These are phyloP conservation scores for Scelioninae gen. 1 DNA, from an alignment of 2,888 invertebrate genomes.

Conservation along the genomic window DNA sequence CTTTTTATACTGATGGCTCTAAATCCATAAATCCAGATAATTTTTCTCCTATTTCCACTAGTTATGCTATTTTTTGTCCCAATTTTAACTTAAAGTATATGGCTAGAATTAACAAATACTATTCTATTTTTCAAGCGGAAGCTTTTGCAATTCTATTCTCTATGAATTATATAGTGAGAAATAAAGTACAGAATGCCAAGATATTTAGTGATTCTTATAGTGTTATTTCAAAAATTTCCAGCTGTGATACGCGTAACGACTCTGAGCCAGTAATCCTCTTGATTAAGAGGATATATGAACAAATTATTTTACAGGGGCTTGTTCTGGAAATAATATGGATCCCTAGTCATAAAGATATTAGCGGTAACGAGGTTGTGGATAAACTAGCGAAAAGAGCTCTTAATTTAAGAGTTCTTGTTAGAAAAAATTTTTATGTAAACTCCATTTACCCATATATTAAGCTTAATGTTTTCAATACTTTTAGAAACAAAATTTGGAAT, in stretches of 20 bases:
- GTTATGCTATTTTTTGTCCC: background rate
- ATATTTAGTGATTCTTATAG: background rate
- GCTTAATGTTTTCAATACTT: background rate
- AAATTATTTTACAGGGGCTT: background rate
- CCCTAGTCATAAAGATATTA: conserved; percentile 2
- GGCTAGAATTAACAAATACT: background rate
- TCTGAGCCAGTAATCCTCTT: background rate
- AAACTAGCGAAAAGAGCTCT: background rate
- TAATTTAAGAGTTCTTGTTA: background rate
- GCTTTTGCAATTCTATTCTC: background rate
- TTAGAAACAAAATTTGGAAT: background rate
- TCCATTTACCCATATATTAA: conserved; percentile 4
- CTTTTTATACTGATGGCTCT: conserved; percentile 1
- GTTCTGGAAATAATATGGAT: background rate
- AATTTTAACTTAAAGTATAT: background rate
- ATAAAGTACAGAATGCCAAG: background rate
- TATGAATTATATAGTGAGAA: background rate
- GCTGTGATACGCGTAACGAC: no score
- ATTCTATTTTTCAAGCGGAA: background rate
- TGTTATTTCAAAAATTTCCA: background rate
- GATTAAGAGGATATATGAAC: background rate
- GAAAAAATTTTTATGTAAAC: background rate
- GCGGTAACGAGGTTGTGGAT: conserved; percentile 13
- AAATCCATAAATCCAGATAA: background rate
- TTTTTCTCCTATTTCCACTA: background rate